Evolutionary conservation across 2,888 invertebrate genomes (phyloP).

Genomic region (Brassicogethes aeneus): DNA sequence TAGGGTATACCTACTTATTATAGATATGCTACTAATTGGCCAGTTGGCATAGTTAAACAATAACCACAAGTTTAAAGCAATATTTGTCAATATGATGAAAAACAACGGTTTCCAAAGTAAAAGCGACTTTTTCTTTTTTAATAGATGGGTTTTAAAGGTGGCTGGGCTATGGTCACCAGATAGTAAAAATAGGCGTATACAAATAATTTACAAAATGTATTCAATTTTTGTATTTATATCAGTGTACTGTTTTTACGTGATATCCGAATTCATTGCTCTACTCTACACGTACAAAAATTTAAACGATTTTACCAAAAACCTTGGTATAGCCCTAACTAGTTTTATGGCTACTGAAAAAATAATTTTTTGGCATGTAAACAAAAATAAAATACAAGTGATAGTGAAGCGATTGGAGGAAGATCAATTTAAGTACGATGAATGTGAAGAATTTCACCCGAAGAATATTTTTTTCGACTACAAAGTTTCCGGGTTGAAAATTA

Average conservation of each 20-base stretch:
- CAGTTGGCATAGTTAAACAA: no score
- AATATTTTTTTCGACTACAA: not conserved
- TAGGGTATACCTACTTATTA: no score
- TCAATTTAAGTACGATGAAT: not conserved
- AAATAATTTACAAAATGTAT: constrained; percentile 24
- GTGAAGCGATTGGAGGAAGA: constrained; percentile 22
- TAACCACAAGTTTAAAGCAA: no score
- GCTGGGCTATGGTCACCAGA: constrained; percentile 31
- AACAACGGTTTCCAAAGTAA: constrained; percentile 2
- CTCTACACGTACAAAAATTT: constrained; percentile 25
- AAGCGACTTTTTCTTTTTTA: constrained; percentile 26
- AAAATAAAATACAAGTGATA: constrained; percentile 19
- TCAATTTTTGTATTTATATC: constrained; percentile 25
- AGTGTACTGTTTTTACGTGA: constrained; percentile 29
- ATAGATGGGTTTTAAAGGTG: constrained; percentile 28
- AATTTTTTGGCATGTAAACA: constrained; percentile 27
- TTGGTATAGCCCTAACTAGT: constrained; percentile 31
- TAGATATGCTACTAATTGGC: no score
- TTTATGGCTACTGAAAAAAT: constrained; percentile 32
- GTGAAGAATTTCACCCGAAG: not conserved
- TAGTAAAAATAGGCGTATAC: constrained; percentile 15
- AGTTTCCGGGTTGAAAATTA: not conserved
- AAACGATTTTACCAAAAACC: constrained; percentile 30
- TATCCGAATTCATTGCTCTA: constrained; percentile 29
- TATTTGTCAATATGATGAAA: not conserved